A percentile compares a stretch with the other conserved stretches of the same genome.
phyloP scores from a whole-genome alignment of 2,797 vertebrate species.

The Oreonectes daqikongensis region DNA sequence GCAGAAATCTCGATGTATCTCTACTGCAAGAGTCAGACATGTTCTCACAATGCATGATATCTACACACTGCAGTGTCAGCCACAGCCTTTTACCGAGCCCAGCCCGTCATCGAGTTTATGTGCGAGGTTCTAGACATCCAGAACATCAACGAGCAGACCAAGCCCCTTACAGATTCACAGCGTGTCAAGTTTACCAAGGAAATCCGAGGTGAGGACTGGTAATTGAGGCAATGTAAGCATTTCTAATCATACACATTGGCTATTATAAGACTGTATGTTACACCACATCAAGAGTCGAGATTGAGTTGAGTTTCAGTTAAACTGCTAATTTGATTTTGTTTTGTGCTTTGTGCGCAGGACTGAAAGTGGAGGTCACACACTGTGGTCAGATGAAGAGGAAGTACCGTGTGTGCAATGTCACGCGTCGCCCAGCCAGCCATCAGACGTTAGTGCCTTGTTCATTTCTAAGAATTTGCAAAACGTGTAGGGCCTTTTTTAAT shows the following conservation, averaged over 20 bases:
- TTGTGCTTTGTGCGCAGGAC: slow-evolving; percentile 75
- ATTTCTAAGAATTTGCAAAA: not conserved
- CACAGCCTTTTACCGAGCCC: slow-evolving; percentile 97
- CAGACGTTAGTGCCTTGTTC: slow-evolving; percentile 84
- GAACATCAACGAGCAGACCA: slow-evolving; percentile 98
- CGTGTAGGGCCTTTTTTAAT: not conserved
- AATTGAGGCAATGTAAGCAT: too few relatives aligned
- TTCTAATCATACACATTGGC: not conserved
- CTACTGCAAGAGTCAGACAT: not conserved
- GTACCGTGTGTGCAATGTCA: slow-evolving; percentile 97
- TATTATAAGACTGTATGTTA: not conserved
- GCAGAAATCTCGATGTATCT: not conserved
- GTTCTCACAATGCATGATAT: not conserved
- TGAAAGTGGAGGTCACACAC: slow-evolving; percentile 98
- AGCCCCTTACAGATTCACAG: slow-evolving; percentile 96
- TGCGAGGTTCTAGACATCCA: slow-evolving; percentile 98
- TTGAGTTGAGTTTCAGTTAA: not conserved
- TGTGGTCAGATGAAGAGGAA: slow-evolving; percentile 99
- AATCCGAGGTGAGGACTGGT: slow-evolving; percentile 96
- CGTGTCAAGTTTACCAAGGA: slow-evolving; percentile 99
- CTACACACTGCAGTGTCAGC: slow-evolving; percentile 84
- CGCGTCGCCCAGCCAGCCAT: slow-evolving; percentile 95
- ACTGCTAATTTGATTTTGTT: slow-evolving; percentile 9
- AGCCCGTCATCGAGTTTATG: slow-evolving; percentile 99
- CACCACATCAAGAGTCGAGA: not conserved